Base-by-base conservation (phyloP, 2,888 invertebrate genomes). In the Chouioia cunea region DNA sequence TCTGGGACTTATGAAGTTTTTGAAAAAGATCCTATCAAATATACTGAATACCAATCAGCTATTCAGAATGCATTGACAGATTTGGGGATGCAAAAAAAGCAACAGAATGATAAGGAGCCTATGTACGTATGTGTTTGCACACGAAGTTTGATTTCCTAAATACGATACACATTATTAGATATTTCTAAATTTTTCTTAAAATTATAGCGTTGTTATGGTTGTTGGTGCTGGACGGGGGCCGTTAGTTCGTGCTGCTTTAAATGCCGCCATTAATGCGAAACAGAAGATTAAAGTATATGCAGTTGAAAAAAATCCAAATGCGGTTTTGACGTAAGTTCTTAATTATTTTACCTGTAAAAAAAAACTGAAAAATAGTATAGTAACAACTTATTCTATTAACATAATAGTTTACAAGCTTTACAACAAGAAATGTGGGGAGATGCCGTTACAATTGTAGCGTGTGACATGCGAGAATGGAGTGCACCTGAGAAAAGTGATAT, bases 231-330 rank as follows among this genome's bases (percentile, higher is more conserved):
- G 99, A 0, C 88, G 99, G 79, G 99, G 99, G 0, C 99, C 99
- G 0, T 87, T 99, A 63, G 97, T 99, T 2, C 90, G 94, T 77
- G 94, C 96, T n/a, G 90, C 94, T 60, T 86, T 98, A 2, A 93
- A 93, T 84, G 97, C 98, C 10, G 88, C 90, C 0, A 81, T 90
- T 76, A 89, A 91, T 76, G 91, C 94, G 0, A 89, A 91, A 47
- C 88, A 91, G 36, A 90, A 90, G 84, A 89, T 97, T 3, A 93
- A 93, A 85, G 89, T 99, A 12, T 96, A 96, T 85, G 98, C 97
- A 8, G 94, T 99, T 4, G 99, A 99, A 86, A 99, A 99, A 85
- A 99, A 99, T 88, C 95, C 97, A 0, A 97, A 95, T 87, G 99
- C 99, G 44, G 91, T 98, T 48, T 91, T 95, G 58, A 95, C 96